phyloP scores from a whole-genome alignment of 2,113 vertebrate genomes.

The Carlito syrichta region DNA sequence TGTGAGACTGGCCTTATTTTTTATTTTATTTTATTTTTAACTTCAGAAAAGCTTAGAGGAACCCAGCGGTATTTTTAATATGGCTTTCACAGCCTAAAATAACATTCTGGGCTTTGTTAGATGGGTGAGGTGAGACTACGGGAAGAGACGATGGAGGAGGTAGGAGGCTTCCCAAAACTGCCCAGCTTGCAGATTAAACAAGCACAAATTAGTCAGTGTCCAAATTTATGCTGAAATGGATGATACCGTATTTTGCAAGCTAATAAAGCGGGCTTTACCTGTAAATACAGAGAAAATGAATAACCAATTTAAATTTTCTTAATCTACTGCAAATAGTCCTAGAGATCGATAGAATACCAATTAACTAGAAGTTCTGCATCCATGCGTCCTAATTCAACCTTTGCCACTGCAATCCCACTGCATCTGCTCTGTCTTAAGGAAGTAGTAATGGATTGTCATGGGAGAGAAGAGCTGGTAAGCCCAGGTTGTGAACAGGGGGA shows the following conservation, averaged over 20 bases:
- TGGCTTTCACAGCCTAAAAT: background rate
- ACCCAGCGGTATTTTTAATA: background rate
- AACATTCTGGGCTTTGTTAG: background rate
- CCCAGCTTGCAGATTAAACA: constrained; percentile 50
- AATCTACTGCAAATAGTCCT: background rate
- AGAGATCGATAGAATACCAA: background rate
- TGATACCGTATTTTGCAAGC: constrained; percentile 23
- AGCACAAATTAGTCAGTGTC: constrained; percentile 55
- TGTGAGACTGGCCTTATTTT: background rate
- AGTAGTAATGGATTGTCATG: background rate
- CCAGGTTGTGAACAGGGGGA: background rate
- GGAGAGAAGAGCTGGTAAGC: background rate
- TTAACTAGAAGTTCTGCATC: background rate
- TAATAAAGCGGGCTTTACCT: constrained; percentile 21
- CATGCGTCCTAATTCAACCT: background rate
- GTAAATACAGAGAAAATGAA: constrained; percentile 51
- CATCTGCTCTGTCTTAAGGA: background rate
- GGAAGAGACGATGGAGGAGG: background rate
- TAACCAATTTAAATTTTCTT: constrained; percentile 44
- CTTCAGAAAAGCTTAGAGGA: constrained; percentile 32
- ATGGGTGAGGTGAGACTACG: background rate
- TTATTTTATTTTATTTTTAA: constrained; percentile 17
- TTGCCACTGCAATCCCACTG: background rate
- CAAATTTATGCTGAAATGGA: constrained; percentile 38
- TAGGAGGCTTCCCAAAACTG: constrained; percentile 42